Percentiles rank a stretch among this genome's conserved stretches.
phyloP scores from a whole-genome alignment of 2,888 invertebrate species.

The Tenthredo mesomela region DNA sequence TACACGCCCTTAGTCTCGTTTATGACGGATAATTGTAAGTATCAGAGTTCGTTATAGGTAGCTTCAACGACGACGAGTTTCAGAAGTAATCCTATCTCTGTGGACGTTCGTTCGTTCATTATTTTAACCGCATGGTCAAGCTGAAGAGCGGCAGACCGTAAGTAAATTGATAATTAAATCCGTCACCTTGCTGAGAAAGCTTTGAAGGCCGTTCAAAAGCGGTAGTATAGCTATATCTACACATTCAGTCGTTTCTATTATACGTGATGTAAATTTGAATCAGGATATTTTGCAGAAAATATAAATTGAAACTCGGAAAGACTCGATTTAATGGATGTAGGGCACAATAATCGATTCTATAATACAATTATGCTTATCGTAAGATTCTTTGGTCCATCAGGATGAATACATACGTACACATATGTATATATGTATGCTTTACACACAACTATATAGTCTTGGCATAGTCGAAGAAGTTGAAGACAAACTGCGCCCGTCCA shows the following conservation, averaged over 20 bases:
- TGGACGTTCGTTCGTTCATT: conserved; percentile 39
- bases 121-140: conserved; percentile 27
- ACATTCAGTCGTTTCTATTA: background rate
- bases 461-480: conserved; percentile 22
- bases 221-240: background rate
- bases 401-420: background rate
- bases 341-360: background rate
- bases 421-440: background rate
- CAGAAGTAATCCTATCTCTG: background rate
- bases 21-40: conserved; percentile 47
- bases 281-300: background rate
- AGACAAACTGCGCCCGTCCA: conserved; percentile 36
- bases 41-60: conserved; percentile 46
- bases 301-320: background rate
- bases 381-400: background rate
- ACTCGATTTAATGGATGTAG: background rate
- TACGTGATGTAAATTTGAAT: conserved; percentile 24
- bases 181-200: conserved; percentile 40
- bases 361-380: background rate
- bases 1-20: conserved; percentile 42
- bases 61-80: conserved; percentile 28
- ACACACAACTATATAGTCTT: background rate
- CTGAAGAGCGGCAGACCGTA: conserved; percentile 5
- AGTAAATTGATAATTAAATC: conserved; percentile 49
- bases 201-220: background rate